Evolutionary conservation across 1,140 invertebrate species (phyloP).

Genomic region (Penaeus indicus): DNA sequence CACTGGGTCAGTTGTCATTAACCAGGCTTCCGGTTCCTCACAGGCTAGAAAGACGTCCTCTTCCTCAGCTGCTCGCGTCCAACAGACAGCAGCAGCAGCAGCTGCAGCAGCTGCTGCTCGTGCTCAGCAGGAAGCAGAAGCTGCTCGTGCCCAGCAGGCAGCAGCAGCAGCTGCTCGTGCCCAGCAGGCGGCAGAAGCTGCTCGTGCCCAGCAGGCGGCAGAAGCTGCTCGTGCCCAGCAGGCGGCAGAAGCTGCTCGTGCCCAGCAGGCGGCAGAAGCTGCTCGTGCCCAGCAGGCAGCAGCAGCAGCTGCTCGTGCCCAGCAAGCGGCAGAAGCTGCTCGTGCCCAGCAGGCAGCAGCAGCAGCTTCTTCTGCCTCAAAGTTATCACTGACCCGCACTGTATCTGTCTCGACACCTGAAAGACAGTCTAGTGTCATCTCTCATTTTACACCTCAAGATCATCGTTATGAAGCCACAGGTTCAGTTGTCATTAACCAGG

Average conservation of each 20-base stretch:
- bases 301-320: not conserved
- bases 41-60: not conserved
- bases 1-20: conserved; percentile 46
- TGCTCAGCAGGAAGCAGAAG: not conserved
- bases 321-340: not conserved
- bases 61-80: conserved; percentile 28
- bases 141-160: conserved; percentile 21
- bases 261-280: not conserved
- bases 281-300: not conserved
- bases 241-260: not conserved
- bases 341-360: not conserved
- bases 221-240: conserved; percentile 41
- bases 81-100: not conserved
- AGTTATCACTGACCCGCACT: conserved; percentile 32
- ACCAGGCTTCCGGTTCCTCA: not conserved
- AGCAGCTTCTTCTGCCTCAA: conserved; percentile 28
- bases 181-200: conserved; percentile 50
- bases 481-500: conserved; percentile 34
- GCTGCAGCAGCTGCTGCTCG: not conserved
- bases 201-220: conserved; percentile 43
- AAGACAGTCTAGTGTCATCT: conserved; percentile 28
- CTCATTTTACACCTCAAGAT: conserved; percentile 48
- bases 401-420: conserved; percentile 45
- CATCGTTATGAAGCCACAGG: conserved; percentile 50
- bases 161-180: conserved; percentile 14